A percentile compares a stretch with the other conserved stretches of the same genome.
These are phyloP conservation scores for Amblyopsis rosae DNA, from an alignment of 2,113 vertebrate genomes.

Conservation along the genomic window DNA sequence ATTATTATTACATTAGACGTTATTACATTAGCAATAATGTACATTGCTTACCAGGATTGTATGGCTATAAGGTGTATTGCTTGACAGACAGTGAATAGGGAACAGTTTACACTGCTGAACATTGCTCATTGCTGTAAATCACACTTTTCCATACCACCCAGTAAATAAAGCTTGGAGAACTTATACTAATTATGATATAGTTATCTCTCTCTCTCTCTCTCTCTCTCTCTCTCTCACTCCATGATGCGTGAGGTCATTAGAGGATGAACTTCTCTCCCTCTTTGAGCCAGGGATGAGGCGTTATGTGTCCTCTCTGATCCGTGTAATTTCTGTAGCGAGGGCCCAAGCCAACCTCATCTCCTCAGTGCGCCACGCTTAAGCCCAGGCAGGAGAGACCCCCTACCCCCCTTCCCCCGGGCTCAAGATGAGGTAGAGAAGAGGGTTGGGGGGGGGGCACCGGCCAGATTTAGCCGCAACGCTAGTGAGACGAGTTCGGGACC, in stretches of 20 bases:
- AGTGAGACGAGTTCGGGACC: conserved; percentile 69
- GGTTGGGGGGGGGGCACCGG: conserved; percentile 63
- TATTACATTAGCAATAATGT: no score
- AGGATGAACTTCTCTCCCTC: conserved; percentile 85
- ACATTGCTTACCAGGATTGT: no score
- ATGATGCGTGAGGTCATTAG: conserved; percentile 95
- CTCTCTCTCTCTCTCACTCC: conserved; percentile 9
- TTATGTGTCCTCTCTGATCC: conserved; percentile 96
- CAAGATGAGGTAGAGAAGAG: conserved; percentile 54
- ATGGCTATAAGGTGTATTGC: no score
- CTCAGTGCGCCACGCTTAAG: conserved; percentile 82
- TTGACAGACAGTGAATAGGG: no score
- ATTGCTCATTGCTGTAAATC: no score
- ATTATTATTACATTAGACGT: no score
- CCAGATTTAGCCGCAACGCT: conserved; percentile 75
- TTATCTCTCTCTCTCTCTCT: conserved; percentile 5
- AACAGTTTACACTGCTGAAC: no score
- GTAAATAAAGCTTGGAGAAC: no score
- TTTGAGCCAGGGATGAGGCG: conserved; percentile 77
- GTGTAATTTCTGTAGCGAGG: conserved; percentile 93
- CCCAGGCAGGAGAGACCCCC: conserved; percentile 82
- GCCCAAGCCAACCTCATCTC: conserved; percentile 85
- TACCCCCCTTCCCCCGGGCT: conserved; percentile 50
- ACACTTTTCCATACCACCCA: no score
- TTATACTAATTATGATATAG: no score